Conservation (phyloP, 2,113 vertebrate genomes). For the Perca flavescens region DNA sequence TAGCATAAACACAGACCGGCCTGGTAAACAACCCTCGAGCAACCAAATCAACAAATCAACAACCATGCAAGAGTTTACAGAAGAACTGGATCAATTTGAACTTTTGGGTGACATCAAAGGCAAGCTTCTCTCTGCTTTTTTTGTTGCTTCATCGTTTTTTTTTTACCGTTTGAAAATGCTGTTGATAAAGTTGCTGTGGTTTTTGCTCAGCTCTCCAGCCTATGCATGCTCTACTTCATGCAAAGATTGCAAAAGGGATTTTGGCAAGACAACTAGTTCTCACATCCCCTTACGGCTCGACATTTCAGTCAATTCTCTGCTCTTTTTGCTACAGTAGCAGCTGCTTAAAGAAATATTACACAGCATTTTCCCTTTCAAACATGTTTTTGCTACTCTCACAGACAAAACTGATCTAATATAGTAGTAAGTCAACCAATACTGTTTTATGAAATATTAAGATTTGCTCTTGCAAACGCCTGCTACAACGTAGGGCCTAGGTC, state of each 20-base stretch:
- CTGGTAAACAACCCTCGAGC: conserved; percentile 52
- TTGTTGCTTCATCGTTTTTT: not conserved
- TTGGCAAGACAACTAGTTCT: not conserved
- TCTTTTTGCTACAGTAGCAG: not conserved
- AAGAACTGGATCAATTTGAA: conserved; percentile 4
- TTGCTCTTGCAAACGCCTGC: too few species aligned
- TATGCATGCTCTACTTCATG: not conserved
- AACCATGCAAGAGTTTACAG: not conserved
- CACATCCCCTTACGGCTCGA: not conserved
- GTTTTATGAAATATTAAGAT: not conserved
- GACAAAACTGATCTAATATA: not conserved
- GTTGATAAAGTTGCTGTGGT: not conserved
- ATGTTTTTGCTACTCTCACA: not conserved
- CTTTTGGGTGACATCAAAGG: not conserved
- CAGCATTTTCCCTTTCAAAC: not conserved
- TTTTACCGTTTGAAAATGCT: not conserved
- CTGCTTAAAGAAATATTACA: not conserved
- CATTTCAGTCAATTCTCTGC: not conserved
- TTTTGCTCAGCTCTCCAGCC: not conserved
- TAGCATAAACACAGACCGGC: conserved; percentile 42
- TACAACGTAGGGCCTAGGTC: too few species aligned
- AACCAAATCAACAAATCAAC: conserved; percentile 26
- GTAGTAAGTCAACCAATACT: not conserved
- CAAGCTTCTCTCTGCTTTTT: not conserved
- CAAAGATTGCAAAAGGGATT: not conserved